Percentiles rank a stretch among this genome's conserved stretches.
Conservation (phyloP, 2,797 vertebrate species). For the Sebastes elongatus region DNA sequence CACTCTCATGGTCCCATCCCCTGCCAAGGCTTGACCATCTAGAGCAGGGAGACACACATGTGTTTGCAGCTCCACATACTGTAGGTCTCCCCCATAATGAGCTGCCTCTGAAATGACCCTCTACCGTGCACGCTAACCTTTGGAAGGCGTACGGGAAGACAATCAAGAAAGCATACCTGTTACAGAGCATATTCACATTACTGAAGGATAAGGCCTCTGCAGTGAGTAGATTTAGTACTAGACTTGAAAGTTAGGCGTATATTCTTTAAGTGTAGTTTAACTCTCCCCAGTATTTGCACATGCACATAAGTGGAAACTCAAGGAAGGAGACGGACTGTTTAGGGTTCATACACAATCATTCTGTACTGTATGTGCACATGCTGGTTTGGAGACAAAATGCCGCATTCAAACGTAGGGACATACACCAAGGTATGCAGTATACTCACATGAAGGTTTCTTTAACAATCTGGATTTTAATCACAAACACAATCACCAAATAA, state of each 20-base stretch:
- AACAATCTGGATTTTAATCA: not conserved
- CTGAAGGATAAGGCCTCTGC: not conserved
- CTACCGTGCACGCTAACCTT: conserved; percentile 58
- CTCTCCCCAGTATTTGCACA: not conserved
- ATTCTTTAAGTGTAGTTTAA: not conserved
- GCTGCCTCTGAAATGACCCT: conserved; percentile 58
- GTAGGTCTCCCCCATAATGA: conserved; percentile 64
- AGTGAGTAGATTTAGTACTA: not conserved
- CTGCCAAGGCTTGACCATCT: conserved; percentile 63
- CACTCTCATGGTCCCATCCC: conserved; percentile 48
- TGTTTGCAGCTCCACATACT: conserved; percentile 49
- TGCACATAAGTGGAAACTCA: not conserved
- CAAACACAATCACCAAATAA: not conserved
- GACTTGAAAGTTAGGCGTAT: not conserved
- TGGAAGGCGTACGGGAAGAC: conserved; percentile 35
- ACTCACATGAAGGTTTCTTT: not conserved
- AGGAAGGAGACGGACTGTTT: not conserved
- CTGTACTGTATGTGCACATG: not conserved
- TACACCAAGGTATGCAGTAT: not conserved
- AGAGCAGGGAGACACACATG: conserved; percentile 53
- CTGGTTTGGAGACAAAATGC: not conserved
- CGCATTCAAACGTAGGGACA: not conserved
- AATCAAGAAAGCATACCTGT: conserved; percentile 33
- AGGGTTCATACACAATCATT: not conserved
- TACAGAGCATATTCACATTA: conserved; percentile 4